Base-by-base conservation (phyloP, 2,113 vertebrate genomes). In the Gymnogyps californianus region DNA sequence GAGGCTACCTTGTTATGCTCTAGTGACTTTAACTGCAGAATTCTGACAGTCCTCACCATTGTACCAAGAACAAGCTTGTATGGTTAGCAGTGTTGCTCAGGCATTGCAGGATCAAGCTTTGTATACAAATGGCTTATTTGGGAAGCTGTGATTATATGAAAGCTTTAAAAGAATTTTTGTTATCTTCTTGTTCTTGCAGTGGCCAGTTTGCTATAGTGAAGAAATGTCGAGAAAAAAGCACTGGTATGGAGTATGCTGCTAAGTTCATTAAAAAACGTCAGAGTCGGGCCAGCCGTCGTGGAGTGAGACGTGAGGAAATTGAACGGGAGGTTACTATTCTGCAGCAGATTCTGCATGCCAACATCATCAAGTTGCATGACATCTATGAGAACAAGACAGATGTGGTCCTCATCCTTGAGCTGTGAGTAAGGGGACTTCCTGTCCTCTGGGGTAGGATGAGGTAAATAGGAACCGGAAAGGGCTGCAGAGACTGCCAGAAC, bases 201-300 rank as follows among this genome's bases (percentile, higher is more conserved):
- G 99, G 99, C 58, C 99, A 99, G 97, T 99, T 99, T 97, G 99
- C 99, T 14, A 98, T 99, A 3, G 99, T 99, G 97, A 99, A 98
- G 98, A 98, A 98, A 59, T 99, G 99, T 84, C 97, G 62, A 47
- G 99, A 99, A 96, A 99, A 97, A 91, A 98, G 98, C 97, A 98
- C 98, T 0, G 98, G 99, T 4, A 9, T 87, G 8, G 98, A 99
- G 54, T 99, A 98, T 0, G 99, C 99, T 1, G 99, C 99, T 38
- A 99, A 99, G 96, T 99, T 99, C 98, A 99, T 99, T 93, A 99
- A 99, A 97, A 99, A 99, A 96, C 98, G 99, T 0, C 99, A 98
- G 97, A 99, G 98, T 84, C 98, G 95, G 16, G 98, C 97, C 83
- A 99, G 99, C 97, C 98, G 99, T 52, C 98, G 99, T 0, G 99